Base-by-base conservation (phyloP, 1,140 invertebrate genomes). In the Neodiprion virginianus region DNA sequence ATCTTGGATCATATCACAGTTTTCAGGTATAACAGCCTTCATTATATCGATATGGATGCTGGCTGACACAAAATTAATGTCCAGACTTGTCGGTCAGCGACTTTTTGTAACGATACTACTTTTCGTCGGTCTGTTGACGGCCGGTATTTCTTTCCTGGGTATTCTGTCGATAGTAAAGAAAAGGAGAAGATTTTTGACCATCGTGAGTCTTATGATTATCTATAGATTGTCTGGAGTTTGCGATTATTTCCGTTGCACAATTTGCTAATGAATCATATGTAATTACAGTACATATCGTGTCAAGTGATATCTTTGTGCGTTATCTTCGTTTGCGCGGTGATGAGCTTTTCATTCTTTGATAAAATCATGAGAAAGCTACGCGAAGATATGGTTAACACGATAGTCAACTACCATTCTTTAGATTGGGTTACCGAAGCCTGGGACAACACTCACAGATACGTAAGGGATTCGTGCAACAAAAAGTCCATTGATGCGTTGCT, bases 371-470 rank as follows among this genome's bases (percentile, higher is more conserved):
- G 47, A 53, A 82, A 75, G 28, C 72, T 83, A 66, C 81, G 76
- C 1, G 40, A 74, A 7, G 81, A 83, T 1, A 84, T 84, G 83
- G 53, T 50, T 10, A 72, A 67, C 8, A 71, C 83, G 7, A 81
- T 84, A 3, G 68, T 78, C 21, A 79, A 73, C 69, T 84, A 84
- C 71, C 74, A 75, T 47, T 77, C 75, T 5, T 72, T 74, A 5
- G 70, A 76, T 69, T 79, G 75, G 78, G 78, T 77, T 14, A 77
- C 72, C 17, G 76, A 81, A 69, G 77, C 80, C 48, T 84, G 82
- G 82, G 83, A 84, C 48, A 84, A 82, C 68, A 83, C 83, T 71
- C 83, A 84, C 8, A 77, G 73, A 82, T 82, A 84, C 50, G 82
- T 84, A 79, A 76, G 71, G 28, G 65, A 49, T 7, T 53, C 48